Conservation (phyloP, 2,888 invertebrate genomes). For the Trilocha varians region DNA sequence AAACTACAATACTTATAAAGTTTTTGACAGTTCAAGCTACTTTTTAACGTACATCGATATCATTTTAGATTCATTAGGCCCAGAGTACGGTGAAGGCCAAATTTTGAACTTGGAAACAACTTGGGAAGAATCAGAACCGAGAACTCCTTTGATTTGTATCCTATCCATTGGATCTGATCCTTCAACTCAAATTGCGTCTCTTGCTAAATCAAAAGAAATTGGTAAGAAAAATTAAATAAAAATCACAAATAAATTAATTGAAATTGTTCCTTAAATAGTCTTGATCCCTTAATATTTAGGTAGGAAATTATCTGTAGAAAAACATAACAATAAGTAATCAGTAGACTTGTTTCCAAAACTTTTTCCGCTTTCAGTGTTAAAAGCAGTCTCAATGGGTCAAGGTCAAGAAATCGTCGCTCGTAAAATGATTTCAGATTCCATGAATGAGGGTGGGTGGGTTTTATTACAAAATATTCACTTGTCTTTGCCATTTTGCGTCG, state of each 20-base stretch:
- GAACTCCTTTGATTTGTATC: slow-evolving; percentile 92
- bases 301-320: too few species aligned
- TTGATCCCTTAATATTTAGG: too few species aligned
- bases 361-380: slow-evolving; percentile 74
- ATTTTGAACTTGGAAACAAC: slow-evolving; percentile 93
- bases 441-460: slow-evolving; percentile 92
- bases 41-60: not conserved
- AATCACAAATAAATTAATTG: not conserved
- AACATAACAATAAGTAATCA: too few species aligned
- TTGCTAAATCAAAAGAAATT: slow-evolving; percentile 90
- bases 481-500: slow-evolving; percentile 94
- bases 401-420: slow-evolving; percentile 93
- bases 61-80: slow-evolving; percentile 82
- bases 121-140: slow-evolving; percentile 90
- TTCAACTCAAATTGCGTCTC: slow-evolving; percentile 89
- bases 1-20: too few species aligned
- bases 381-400: slow-evolving; percentile 97
- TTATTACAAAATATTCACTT: slow-evolving; percentile 96
- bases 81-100: slow-evolving; percentile 91
- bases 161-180: slow-evolving; percentile 97
- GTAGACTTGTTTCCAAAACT: not conserved
- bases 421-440: slow-evolving; percentile 84
- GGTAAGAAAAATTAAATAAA: slow-evolving; percentile 66
- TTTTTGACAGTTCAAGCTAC: too few species aligned
- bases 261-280: too few species aligned